Evolutionary conservation across 2,113 vertebrate species (phyloP).

Genomic region (Muscicapa adusta): DNA sequence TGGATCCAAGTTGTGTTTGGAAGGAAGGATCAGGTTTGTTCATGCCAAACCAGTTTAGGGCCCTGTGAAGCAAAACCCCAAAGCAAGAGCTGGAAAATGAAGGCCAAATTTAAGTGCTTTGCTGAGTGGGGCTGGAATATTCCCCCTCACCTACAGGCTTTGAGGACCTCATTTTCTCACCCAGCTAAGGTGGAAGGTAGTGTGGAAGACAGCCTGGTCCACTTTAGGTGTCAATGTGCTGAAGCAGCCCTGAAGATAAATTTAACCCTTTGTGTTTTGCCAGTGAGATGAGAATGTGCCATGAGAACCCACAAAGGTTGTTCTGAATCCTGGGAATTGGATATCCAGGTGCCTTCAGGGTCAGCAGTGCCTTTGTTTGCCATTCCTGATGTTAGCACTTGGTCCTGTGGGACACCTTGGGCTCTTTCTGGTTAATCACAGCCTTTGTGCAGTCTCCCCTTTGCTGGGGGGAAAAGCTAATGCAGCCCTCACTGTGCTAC

Average conservation of each 20-base stretch:
- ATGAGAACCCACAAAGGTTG: background rate
- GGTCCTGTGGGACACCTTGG: constrained; percentile 52
- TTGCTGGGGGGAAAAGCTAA: constrained; percentile 67
- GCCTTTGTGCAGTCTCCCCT: constrained; percentile 61
- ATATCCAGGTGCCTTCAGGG: background rate
- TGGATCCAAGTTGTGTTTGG: background rate
- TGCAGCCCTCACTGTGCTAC: constrained; percentile 63
- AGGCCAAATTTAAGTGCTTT: background rate
- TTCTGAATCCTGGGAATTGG: background rate
- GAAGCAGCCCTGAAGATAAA: background rate
- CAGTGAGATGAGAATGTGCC: background rate
- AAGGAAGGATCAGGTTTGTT: background rate
- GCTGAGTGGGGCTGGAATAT: background rate
- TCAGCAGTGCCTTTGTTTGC: constrained; percentile 18
- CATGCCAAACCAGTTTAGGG: background rate
- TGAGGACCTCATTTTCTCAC: background rate
- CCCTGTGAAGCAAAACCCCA: background rate
- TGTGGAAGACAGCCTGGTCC: background rate
- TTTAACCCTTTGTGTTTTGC: background rate
- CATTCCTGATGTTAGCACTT: constrained; percentile 25
- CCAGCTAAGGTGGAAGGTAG: background rate
- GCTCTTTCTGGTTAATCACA: constrained; percentile 68
- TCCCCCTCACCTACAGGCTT: background rate
- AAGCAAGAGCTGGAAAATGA: background rate
- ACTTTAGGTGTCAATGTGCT: background rate